Percentiles rank a stretch among this genome's conserved stretches.
phyloP scores from a whole-genome alignment of 2,797 vertebrate species.

The Typhlichthys subterraneus region DNA sequence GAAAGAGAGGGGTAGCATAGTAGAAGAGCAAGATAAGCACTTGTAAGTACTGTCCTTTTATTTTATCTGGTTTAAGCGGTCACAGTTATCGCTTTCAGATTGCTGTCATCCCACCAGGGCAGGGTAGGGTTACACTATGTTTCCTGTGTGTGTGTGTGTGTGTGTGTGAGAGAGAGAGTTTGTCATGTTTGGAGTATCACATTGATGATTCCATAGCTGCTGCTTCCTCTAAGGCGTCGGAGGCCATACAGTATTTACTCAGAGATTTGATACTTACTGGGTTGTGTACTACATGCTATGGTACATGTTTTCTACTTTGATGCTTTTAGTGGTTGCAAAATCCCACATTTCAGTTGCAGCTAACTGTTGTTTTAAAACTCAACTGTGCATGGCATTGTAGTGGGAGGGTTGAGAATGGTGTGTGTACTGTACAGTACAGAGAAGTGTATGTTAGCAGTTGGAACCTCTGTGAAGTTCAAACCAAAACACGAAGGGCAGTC shows the following conservation, averaged over 20 bases:
- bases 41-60: constrained; percentile 60
- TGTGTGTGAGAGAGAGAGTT: constrained; percentile 11
- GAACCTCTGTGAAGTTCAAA: no score
- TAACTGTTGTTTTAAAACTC: no score
- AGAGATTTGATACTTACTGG: constrained; percentile 5
- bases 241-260: constrained; percentile 9
- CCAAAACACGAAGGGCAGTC: no score
- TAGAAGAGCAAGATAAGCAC: constrained; percentile 49
- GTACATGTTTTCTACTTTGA: not conserved
- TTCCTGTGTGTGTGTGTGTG: constrained; percentile 23
- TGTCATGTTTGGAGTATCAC: constrained; percentile 23
- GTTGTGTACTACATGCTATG: constrained; percentile 35
- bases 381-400: no score
- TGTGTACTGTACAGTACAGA: no score
- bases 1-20: constrained; percentile 50
- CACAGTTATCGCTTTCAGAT: constrained; percentile 33
- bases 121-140: constrained; percentile 15
- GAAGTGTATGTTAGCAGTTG: no score
- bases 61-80: constrained; percentile 43
- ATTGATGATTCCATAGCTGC: constrained; percentile 22
- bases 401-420: no score
- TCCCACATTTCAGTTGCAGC: no score
- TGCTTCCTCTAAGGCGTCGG: constrained; percentile 14
- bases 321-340: no score
- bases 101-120: constrained; percentile 30